A percentile compares a stretch with the other conserved stretches of the same genome.
Evolutionary conservation across 2,113 vertebrate genomes (phyloP).

Genomic region (Scopus umbretta): DNA sequence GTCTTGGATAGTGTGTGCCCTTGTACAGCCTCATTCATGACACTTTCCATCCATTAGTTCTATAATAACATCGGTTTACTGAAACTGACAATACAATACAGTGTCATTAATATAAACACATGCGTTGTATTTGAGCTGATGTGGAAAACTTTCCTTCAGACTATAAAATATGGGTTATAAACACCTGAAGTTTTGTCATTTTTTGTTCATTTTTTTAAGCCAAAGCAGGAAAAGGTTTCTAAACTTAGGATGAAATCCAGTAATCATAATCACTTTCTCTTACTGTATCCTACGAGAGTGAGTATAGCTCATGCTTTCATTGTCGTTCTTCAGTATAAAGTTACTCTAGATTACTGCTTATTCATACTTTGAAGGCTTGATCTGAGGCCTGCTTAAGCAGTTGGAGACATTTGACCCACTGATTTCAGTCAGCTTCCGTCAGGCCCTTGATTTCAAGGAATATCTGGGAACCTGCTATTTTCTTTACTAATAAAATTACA

Average conservation of each 20-base stretch:
- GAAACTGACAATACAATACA: conserved; percentile 8
- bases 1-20: neutral
- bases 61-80: neutral
- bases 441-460: neutral
- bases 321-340: neutral
- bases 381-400: neutral
- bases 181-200: neutral
- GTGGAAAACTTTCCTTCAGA: neutral
- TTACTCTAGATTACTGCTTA: neutral
- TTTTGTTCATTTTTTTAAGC: neutral
- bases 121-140: neutral
- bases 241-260: neutral
- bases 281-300: neutral
- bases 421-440: neutral
- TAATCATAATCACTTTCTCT: neutral
- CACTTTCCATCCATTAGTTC: neutral
- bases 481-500: neutral
- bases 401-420: neutral
- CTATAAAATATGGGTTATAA: neutral
- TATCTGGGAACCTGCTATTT: neutral
- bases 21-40: conserved; percentile 8
- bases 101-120: conserved; percentile 15
- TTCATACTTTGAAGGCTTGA: neutral
- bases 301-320: neutral
- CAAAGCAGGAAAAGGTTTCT: neutral